Conservation (phyloP, 2,113 vertebrate genomes). For the Cyprinodon brontotheroides region DNA sequence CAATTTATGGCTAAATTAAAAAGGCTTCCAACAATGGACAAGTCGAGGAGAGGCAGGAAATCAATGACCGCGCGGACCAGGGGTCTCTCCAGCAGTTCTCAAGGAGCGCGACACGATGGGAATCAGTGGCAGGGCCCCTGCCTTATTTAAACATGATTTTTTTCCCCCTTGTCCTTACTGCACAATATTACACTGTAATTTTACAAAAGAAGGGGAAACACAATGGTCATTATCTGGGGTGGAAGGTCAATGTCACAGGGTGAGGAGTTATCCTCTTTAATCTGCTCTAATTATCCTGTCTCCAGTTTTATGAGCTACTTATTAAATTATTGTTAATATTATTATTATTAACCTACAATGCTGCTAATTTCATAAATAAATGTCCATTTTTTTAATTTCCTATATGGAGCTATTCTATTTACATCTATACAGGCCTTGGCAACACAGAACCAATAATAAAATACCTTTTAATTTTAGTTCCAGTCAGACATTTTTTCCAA, state of each 20-base stretch:
- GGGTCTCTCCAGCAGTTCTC: conserved; percentile 84
- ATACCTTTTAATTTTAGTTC: background rate
- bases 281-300: conserved; percentile 81
- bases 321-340: conserved; percentile 39
- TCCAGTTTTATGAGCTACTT: conserved; percentile 67
- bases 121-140: conserved; percentile 83
- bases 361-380: background rate
- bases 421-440: background rate
- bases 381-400: no score
- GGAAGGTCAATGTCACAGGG: conserved; percentile 94
- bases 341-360: background rate
- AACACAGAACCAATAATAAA: background rate
- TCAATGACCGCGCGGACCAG: conserved; percentile 85
- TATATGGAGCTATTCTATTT: no score
- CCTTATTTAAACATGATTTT: conserved; percentile 91
- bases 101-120: conserved; percentile 83
- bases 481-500: background rate
- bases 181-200: conserved; percentile 78
- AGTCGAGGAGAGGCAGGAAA: conserved; percentile 90
- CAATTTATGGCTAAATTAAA: conserved; percentile 99
- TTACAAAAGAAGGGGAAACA: conserved; percentile 72
- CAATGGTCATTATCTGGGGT: conserved; percentile 94
- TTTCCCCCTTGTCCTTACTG: conserved; percentile 86
- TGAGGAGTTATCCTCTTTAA: conserved; percentile 88
- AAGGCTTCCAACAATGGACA: conserved; percentile 88